Base-by-base conservation (phyloP, 2,888 invertebrate genomes). In the Lucinisca nassula region DNA sequence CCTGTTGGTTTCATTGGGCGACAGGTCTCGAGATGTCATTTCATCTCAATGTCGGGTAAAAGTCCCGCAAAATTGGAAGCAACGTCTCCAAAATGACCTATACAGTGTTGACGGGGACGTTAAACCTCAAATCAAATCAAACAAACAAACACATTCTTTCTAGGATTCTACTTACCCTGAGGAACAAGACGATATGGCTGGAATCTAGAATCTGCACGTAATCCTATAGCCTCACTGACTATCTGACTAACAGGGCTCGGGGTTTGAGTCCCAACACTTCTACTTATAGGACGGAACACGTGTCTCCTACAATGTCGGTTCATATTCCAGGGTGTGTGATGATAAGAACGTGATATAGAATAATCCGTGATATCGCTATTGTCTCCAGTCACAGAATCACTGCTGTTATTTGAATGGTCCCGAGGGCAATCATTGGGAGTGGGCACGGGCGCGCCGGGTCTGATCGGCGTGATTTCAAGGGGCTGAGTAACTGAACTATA, bases 191-290 rank as follows among this genome's bases (percentile, higher is more conserved):
- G 67, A 67, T 35, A 67, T 3, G 67, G 67, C 35, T 67, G 67
- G 30, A 67, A 67, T 35, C 67, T 67, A 17, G 67, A 27, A 14
- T 10, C 12, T n/a, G 17, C 35, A 32, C 35, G 24, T 30, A 35
- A 1, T 67, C 30, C 67, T 67, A 79, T 74, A 24, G 91, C 90
- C 74, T 93, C 91, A 30, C 83, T 85, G 8, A 94, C 80, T 45
- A 93, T 79, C 77, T 92, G 92, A 67, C 93, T 90, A 75, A 90
- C 84, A 37, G 89, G 90, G 85, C 92, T 93, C n/a, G 94, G 94
- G 24, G 94, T 94, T 81, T 94, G 94, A 32, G 94, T 94, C 72
- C 92, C 93, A 10, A 92, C 90, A 76, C 91, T 91, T 72, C 93
- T 87, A 51, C 88, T 90, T 37, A 91, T 90, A 0, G 92, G 92